phyloP scores from a whole-genome alignment of 2,113 vertebrate species.

The Nycticryphes semicollaris region DNA sequence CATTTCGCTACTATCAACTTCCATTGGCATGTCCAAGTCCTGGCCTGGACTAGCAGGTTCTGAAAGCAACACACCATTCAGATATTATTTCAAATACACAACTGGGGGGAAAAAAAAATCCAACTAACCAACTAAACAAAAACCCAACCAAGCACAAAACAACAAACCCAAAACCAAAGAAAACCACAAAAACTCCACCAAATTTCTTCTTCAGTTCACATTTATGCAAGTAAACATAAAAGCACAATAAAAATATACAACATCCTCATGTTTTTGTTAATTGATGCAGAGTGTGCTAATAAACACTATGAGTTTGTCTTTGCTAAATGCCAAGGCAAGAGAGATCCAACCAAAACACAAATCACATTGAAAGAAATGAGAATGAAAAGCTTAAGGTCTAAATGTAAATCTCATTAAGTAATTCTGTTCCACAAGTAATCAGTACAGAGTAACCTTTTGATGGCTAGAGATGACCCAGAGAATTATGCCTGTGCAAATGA shows the following conservation, averaged over 20 bases:
- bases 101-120: too few species aligned
- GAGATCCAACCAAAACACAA: neutral
- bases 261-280: neutral
- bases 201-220: neutral
- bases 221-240: neutral
- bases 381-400: neutral
- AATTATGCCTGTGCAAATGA: neutral
- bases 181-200: neutral
- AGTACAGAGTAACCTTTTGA: neutral
- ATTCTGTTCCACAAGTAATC: neutral
- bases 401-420: neutral
- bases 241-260: neutral
- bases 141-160: neutral
- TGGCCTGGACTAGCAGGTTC: slow-evolving; percentile 91
- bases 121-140: neutral
- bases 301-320: neutral
- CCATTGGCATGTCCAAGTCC: slow-evolving; percentile 94
- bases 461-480: neutral
- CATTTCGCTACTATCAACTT: slow-evolving; percentile 90
- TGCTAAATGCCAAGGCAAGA: slow-evolving; percentile 2
- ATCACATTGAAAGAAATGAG: neutral
- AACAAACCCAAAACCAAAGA: neutral
- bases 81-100: neutral
- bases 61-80: slow-evolving; percentile 54
- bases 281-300: neutral